These are phyloP conservation scores for Drosophila flavopinicola DNA, from an alignment of 2,888 invertebrate species.

Conservation along the genomic window DNA sequence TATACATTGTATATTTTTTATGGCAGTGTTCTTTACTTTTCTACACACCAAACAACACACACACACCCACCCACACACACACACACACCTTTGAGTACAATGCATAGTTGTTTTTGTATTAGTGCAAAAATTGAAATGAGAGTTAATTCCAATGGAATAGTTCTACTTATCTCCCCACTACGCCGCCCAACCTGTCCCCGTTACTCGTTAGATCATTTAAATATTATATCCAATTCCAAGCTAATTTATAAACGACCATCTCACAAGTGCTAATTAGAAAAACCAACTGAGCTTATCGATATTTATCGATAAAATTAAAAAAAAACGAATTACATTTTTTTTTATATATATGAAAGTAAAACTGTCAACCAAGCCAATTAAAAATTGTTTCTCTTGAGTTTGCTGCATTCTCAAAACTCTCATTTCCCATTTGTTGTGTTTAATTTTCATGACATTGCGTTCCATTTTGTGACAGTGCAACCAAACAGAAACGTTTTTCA, in stretches of 20 bases:
- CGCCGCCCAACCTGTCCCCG: background rate
- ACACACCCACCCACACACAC: conserved; percentile 10
- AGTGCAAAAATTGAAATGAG: conserved; percentile 36
- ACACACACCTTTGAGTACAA: conserved; percentile 31
- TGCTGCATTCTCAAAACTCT: conserved; percentile 46
- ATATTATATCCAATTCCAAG: conserved; percentile 45
- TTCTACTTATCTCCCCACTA: conserved; percentile 10
- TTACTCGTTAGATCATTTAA: background rate
- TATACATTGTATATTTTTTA: conserved; percentile 1
- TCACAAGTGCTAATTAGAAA: conserved; percentile 84
- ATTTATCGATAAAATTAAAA: conserved; percentile 31
- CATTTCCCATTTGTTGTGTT: conserved; percentile 32
- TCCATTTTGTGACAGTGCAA: background rate
- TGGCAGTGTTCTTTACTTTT: conserved; percentile 2
- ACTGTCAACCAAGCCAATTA: conserved; percentile 26
- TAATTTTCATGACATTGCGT: conserved; percentile 18
- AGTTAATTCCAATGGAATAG: conserved; percentile 52
- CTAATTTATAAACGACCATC: conserved; percentile 83
- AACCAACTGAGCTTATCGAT: conserved; percentile 48
- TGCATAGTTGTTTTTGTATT: conserved; percentile 47
- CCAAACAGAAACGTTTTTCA: background rate
- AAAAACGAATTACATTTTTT: conserved; percentile 22
- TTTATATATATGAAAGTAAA: conserved; percentile 16
- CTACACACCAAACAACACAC: conserved; percentile 5
- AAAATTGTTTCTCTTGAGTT: conserved; percentile 49